Percentiles rank a stretch among this genome's conserved stretches.
These are phyloP conservation scores for Drosophila serrata DNA, from an alignment of 1,140 invertebrate species.

Conservation along the genomic window DNA sequence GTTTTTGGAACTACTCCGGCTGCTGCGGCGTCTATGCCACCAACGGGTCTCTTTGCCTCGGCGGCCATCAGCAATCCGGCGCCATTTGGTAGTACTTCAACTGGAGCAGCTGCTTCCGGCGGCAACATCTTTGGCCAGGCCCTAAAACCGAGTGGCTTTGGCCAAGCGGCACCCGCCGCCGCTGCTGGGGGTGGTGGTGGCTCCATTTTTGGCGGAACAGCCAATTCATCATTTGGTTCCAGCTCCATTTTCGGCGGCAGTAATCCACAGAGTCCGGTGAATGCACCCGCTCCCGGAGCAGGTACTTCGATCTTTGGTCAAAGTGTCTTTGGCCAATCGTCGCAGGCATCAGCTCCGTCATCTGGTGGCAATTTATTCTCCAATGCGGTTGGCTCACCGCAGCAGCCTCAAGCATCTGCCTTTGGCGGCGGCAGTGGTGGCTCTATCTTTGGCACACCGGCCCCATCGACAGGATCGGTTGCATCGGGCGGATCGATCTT, in stretches of 20 bases:
- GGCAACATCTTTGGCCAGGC: conserved; percentile 66
- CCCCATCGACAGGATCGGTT: conserved; percentile 30
- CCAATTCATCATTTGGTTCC: conserved; percentile 50
- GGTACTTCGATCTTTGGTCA: conserved; percentile 69
- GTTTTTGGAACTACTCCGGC: conserved; percentile 59
- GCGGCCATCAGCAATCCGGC: conserved; percentile 51
- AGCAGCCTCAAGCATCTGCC: conserved; percentile 26
- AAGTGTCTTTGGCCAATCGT: conserved; percentile 59
- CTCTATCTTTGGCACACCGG: conserved; percentile 64
- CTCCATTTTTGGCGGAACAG: conserved; percentile 76
- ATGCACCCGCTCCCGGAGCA: conserved; percentile 30
- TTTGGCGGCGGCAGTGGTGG: conserved; percentile 56
- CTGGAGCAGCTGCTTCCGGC: conserved; percentile 33
- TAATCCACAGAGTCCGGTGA: conserved; percentile 36
- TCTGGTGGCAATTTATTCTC: conserved; percentile 62
- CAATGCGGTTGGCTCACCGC: conserved; percentile 39
- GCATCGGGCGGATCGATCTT: conserved; percentile 73
- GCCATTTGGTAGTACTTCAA: conserved; percentile 50
- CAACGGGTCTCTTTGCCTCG: conserved; percentile 66
- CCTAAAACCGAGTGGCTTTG: conserved; percentile 53
- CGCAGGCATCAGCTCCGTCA: conserved; percentile 30
- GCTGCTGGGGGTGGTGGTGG: conserved; percentile 5
- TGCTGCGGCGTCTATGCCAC: conserved; percentile 32
- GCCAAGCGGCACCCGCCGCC: conserved; percentile 20
- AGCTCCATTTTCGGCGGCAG: conserved; percentile 66